These are phyloP conservation scores for Xylota segnis DNA, from an alignment of 2,888 invertebrate genomes.

Conservation along the genomic window DNA sequence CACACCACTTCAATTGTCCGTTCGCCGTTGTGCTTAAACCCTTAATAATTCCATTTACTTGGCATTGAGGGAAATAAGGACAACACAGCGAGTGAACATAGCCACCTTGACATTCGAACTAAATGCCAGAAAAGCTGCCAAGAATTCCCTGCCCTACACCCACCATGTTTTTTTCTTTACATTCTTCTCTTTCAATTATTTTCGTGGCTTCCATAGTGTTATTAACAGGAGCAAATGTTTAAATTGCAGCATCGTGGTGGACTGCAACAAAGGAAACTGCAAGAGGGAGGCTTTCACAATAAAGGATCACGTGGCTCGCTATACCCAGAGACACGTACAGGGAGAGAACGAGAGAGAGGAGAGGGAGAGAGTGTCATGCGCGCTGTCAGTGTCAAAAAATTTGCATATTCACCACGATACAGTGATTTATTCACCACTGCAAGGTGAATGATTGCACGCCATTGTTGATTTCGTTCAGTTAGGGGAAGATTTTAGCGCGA, in stretches of 20 bases:
- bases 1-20: conserved; percentile 41
- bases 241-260: conserved; percentile 30
- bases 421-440: conserved; percentile 41
- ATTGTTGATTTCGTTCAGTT: conserved; percentile 55
- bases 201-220: conserved; percentile 64
- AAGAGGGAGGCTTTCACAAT: conserved; percentile 9
- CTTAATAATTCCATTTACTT: conserved; percentile 66
- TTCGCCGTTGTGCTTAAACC: conserved; percentile 51
- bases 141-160: neutral
- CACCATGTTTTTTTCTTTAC: conserved; percentile 21
- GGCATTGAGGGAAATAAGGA: conserved; percentile 62
- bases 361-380: conserved; percentile 50
- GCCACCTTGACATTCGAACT: conserved; percentile 71
- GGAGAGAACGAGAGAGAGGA: neutral
- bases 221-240: conserved; percentile 72
- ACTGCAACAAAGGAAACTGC: neutral
- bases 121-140: conserved; percentile 22
- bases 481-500: conserved; percentile 56
- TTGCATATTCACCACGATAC: conserved; percentile 43
- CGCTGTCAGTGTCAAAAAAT: conserved; percentile 23
- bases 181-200: conserved; percentile 62
- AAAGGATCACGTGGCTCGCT: conserved; percentile 39
- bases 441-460: conserved; percentile 8
- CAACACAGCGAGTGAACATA: conserved; percentile 26
- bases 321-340: no score